Evolutionary conservation across 2,888 invertebrate genomes (phyloP), one percentile per base, ranked within the genome.

Genomic region (Synanthedon andrenaeformis): DNA sequence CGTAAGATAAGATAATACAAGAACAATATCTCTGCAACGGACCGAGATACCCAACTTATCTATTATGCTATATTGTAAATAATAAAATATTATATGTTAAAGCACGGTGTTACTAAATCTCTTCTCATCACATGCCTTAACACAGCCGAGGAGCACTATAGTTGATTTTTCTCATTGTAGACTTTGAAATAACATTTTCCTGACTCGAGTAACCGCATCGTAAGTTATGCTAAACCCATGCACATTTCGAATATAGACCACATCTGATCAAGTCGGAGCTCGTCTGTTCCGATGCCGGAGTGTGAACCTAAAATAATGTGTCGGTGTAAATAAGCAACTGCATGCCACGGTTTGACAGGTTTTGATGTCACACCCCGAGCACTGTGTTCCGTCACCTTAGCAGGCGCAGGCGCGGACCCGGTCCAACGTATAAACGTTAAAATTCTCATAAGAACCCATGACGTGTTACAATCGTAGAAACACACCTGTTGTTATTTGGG

Each of bases 21-120:
- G n/a, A 49, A 63, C 64, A 78, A 72, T 76, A 74, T 77, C 72
- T 78, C 74, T 68, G 65, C 67, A 69, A 72, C 66, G 64, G 72
- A 76, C 75, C 64, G 77, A 78, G 72, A 78, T 76, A 79, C 69
- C 59, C 65, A 62, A 56, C 57, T 49, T 62, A 64, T 55, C 63
- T 65, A 62, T 35, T 65, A 73, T 62, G 83, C 82, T 80, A 77
- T 80, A 77, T 69, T 86, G 86, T 86, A 87, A 76, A 87, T 86
- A 86, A 77, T 81, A 81, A 78, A 79, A 81, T 70, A 76, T 51
- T 51, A 59, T 56, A 61, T 80, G 72, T 80, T 78, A 74, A 71
- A 73, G 87, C 87, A 87, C 87, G 82, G 85, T 87, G 85, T 86
- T 85, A 87, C 85, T 85, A 83, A 86, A 84, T 77, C 82, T 82